These are phyloP conservation scores for Parnassius apollo DNA, from an alignment of 2,888 invertebrate species.

Conservation along the genomic window DNA sequence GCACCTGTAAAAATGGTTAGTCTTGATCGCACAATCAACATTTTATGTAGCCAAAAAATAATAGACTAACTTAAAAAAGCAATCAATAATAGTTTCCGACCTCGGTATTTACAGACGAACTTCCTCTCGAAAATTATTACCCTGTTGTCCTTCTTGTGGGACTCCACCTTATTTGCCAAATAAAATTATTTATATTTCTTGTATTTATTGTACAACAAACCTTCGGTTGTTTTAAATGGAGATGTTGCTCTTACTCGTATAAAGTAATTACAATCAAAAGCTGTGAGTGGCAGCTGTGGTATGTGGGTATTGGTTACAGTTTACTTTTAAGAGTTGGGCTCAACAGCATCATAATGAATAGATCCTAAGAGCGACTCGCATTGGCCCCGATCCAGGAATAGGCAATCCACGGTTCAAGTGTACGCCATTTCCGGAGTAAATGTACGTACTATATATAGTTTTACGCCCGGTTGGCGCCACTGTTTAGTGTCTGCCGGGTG, in stretches of 20 bases:
- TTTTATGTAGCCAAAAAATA: conserved; percentile 17
- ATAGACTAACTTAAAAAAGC: conserved; percentile 28
- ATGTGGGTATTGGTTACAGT: not conserved
- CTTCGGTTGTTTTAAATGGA: conserved; percentile 2
- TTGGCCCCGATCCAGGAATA: conserved; percentile 70
- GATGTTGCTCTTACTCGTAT: not conserved
- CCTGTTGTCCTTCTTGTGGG: conserved; percentile 36
- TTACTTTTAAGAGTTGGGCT: conserved; percentile 4
- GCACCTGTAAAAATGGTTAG: too few relatives aligned
- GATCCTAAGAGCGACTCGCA: conserved; percentile 36
- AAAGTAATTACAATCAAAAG: not conserved
- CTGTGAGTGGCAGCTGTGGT: not conserved
- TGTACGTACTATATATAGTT: conserved; percentile 36
- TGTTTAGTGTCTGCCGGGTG: conserved; percentile 28
- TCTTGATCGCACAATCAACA: too few relatives aligned
- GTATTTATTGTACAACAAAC: too few relatives aligned
- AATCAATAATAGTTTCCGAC: conserved; percentile 33
- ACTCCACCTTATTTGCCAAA: conserved; percentile 25
- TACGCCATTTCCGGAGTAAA: conserved; percentile 57
- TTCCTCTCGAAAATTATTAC: conserved; percentile 33
- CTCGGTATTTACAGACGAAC: conserved; percentile 36
- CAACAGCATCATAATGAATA: conserved; percentile 30
- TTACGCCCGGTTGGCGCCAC: conserved; percentile 45
- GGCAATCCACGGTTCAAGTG: conserved; percentile 68
- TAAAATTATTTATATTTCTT: conserved; percentile 25